Percentiles rank a stretch among this genome's conserved stretches.
phyloP scores from a whole-genome alignment of 1,140 invertebrate genomes.

The Plodia interpunctella region DNA sequence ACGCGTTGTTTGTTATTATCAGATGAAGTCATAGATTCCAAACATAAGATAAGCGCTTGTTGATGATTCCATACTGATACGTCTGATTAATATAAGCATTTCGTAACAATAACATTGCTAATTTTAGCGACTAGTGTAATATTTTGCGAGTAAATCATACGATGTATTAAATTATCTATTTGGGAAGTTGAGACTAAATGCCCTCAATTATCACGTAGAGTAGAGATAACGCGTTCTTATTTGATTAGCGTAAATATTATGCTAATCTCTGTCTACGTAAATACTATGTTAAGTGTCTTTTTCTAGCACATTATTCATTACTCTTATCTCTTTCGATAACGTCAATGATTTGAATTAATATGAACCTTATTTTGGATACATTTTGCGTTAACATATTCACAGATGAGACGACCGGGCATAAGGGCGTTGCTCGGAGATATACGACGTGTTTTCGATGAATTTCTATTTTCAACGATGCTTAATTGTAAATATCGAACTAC shows the following conservation, averaged over 20 bases:
- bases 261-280: conserved; percentile 1
- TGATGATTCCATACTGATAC: neutral
- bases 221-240: conserved; percentile 33
- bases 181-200: conserved; percentile 45
- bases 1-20: neutral
- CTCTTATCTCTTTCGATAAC: neutral
- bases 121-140: neutral
- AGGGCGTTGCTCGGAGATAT: conserved; percentile 41
- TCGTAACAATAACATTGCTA: neutral
- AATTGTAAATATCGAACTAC: conserved; percentile 13
- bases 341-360: conserved; percentile 16
- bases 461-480: conserved; percentile 25
- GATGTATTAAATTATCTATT: conserved; percentile 29
- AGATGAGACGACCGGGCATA: conserved; percentile 44
- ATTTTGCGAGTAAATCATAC: neutral
- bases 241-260: conserved; percentile 22
- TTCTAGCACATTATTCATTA: neutral
- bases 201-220: conserved; percentile 33
- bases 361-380: conserved; percentile 36
- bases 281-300: neutral
- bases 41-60: conserved; percentile 7
- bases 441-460: neutral
- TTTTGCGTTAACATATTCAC: conserved; percentile 40
- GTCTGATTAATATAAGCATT: neutral
- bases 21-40: conserved; percentile 8